These are phyloP conservation scores for Pelecanus crispus DNA, from an alignment of 2,113 vertebrate species.

Conservation along the genomic window DNA sequence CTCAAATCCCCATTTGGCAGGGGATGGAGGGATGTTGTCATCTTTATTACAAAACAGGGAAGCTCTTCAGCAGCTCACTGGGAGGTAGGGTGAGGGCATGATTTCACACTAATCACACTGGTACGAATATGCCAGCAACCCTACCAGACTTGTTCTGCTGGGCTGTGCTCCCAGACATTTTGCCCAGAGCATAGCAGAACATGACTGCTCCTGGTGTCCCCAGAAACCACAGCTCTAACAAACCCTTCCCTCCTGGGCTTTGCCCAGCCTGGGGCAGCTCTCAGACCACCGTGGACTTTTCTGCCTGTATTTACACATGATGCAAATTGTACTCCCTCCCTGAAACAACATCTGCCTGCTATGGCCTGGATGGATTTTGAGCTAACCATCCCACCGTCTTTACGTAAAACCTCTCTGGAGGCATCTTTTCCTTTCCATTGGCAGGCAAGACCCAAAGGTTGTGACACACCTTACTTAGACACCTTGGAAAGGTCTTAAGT, in stretches of 20 bases:
- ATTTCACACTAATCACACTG: neutral
- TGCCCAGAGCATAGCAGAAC: neutral
- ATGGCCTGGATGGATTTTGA: neutral
- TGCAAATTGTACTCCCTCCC: neutral
- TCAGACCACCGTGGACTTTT: neutral
- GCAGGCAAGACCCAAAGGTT: neutral
- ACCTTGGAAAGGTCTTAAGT: neutral
- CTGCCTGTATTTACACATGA: neutral
- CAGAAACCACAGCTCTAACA: slow-evolving; percentile 19
- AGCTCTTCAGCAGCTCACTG: slow-evolving; percentile 24
- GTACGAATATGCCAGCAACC: neutral
- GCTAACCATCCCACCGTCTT: neutral
- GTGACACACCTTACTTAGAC: neutral
- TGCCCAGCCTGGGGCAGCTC: neutral
- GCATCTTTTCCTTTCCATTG: neutral
- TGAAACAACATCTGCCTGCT: neutral
- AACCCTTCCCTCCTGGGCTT: neutral
- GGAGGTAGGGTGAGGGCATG: slow-evolving; percentile 53
- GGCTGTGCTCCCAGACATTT: slow-evolving; percentile 21
- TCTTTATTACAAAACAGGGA: slow-evolving; percentile 35
- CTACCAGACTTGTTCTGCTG: slow-evolving; percentile 14
- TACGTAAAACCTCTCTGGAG: neutral
- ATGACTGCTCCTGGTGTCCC: neutral
- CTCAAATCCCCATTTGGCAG: neutral
- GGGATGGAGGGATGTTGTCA: slow-evolving; percentile 20